A percentile compares a stretch with the other conserved stretches of the same genome.
These are phyloP conservation scores for Leptosomus discolor DNA, from an alignment of 2,113 vertebrate genomes.

Conservation along the genomic window DNA sequence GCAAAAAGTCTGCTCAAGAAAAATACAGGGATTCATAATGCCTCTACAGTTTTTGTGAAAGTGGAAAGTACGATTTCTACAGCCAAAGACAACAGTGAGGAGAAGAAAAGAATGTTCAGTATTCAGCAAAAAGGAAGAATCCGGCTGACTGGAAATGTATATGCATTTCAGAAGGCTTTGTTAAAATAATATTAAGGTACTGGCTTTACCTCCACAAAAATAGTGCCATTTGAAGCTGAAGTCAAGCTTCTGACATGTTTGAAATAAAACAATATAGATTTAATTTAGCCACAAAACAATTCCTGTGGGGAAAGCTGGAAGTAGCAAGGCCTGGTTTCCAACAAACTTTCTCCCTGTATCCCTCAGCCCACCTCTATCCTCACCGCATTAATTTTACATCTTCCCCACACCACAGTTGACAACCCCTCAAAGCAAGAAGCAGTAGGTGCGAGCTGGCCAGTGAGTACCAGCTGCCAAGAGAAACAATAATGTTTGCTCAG, in stretches of 20 bases:
- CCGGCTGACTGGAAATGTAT: conserved; percentile 67
- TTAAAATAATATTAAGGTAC: conserved; percentile 58
- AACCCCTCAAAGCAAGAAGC: neutral
- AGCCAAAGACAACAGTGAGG: conserved; percentile 78
- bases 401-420: neutral
- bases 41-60: conserved; percentile 68
- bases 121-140: conserved; percentile 77
- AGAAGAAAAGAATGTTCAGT: conserved; percentile 76
- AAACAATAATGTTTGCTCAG: conserved; percentile 24
- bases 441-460: neutral
- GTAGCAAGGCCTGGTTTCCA: neutral
- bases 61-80: conserved; percentile 73
- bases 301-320: neutral
- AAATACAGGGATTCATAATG: conserved; percentile 64
- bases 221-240: neutral
- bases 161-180: conserved; percentile 58
- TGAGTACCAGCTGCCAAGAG: neutral
- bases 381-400: neutral
- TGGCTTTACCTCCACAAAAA: conserved; percentile 20
- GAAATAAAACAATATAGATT: neutral
- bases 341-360: neutral
- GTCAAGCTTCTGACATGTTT: neutral
- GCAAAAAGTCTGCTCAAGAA: conserved; percentile 60
- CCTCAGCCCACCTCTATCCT: neutral
- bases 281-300: neutral